Conservation (phyloP, 2,888 invertebrate genomes). For the Spodoptera picta region DNA sequence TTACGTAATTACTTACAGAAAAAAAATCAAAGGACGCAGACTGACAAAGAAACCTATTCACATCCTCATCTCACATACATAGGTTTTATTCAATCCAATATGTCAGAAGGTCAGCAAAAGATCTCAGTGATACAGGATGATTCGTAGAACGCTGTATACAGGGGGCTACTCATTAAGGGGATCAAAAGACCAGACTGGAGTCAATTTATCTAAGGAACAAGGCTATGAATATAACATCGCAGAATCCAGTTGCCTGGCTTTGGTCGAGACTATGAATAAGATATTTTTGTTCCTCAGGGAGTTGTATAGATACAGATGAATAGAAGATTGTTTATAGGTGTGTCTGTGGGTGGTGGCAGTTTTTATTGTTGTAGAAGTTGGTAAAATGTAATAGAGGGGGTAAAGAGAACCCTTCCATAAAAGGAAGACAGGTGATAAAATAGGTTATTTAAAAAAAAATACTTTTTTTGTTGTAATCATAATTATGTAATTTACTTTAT, state of each 20-base stretch:
- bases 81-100: conserved; percentile 13
- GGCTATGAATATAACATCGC: conserved; percentile 38
- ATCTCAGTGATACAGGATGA: conserved; percentile 14
- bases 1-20: conserved; percentile 9
- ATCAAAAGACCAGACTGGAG: conserved; percentile 31
- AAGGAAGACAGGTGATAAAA: too few species aligned
- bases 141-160: conserved; percentile 2
- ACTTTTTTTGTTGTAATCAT: too few species aligned
- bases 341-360: too few species aligned
- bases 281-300: conserved; percentile 10
- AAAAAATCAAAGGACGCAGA: conserved; percentile 6
- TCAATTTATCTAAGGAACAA: conserved; percentile 20
- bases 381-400: too few species aligned
- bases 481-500: too few species aligned
- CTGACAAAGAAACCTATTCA: conserved; percentile 9
- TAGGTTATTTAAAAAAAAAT: too few species aligned
- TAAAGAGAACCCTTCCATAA: too few species aligned
- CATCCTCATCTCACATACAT: conserved; percentile 6
- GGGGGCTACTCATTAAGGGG: conserved; percentile 24
- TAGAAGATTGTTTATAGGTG: background rate
- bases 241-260: conserved; percentile 6
- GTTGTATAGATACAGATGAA: background rate
- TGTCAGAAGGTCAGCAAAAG: conserved; percentile 15
- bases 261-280: conserved; percentile 36
- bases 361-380: background rate